Evolutionary conservation across 1,140 invertebrate genomes (phyloP).

Genomic region (Plectrocnemia conspersa): DNA sequence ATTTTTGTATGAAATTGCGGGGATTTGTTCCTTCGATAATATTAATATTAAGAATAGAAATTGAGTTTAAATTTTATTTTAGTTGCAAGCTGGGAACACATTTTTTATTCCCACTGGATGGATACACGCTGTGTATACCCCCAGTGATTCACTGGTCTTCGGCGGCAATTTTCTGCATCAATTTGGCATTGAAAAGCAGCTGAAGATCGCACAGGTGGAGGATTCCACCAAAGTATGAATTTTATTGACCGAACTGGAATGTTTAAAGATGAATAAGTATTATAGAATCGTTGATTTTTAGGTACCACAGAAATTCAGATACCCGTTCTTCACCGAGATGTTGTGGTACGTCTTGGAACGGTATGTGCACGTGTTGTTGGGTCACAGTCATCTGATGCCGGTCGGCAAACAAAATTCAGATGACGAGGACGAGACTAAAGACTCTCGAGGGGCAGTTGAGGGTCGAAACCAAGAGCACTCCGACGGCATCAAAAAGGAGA

Average conservation of each 20-base stretch:
- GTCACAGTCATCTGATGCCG: conserved; percentile 66
- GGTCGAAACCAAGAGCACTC: not conserved
- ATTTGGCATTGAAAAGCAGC: conserved; percentile 81
- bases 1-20: no score
- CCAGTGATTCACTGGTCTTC: conserved; percentile 92
- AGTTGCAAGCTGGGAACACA: conserved; percentile 76
- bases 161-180: conserved; percentile 97
- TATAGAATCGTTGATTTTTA: conserved; percentile 38
- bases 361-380: conserved; percentile 84
- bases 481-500: conserved; percentile 8
- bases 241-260: not conserved
- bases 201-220: conserved; percentile 89
- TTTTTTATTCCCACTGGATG: conserved; percentile 97
- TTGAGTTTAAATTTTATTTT: conserved; percentile 36
- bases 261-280: not conserved
- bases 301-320: conserved; percentile 95
- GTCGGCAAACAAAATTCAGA: conserved; percentile 9
- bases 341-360: conserved; percentile 95
- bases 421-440: conserved; percentile 6
- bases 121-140: conserved; percentile 98
- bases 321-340: conserved; percentile 97
- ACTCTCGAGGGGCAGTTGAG: not conserved
- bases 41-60: no score
- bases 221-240: conserved; percentile 76
- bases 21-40: no score